Evolutionary conservation across 2,113 vertebrate species (phyloP).

Genomic region (Chroicocephalus ridibundus): DNA sequence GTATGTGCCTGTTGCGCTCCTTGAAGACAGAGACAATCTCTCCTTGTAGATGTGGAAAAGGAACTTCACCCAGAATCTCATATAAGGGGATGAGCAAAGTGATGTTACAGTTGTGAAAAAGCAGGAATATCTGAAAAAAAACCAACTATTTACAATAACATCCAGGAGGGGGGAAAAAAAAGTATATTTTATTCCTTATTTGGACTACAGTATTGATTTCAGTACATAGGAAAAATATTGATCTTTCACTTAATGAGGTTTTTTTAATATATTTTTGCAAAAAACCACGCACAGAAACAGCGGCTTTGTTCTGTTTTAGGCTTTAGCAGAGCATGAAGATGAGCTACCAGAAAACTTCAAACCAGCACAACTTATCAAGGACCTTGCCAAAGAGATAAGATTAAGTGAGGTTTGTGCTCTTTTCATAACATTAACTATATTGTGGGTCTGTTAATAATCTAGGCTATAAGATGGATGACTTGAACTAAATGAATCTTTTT

Average conservation of each 20-base stretch:
- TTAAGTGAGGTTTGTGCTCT: conserved; percentile 87
- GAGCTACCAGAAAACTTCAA: conserved; percentile 98
- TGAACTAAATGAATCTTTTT: neutral
- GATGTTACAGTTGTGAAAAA: neutral
- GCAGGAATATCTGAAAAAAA: neutral
- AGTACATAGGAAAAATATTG: neutral
- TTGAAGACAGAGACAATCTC: neutral
- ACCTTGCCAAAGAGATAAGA: conserved; percentile 98
- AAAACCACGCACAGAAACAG: neutral
- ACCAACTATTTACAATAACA: neutral
- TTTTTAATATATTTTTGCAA: neutral
- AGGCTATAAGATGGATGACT: neutral
- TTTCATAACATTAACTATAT: neutral
- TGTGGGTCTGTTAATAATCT: neutral
- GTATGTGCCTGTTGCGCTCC: neutral
- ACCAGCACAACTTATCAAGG: conserved; percentile 97
- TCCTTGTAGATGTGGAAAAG: neutral
- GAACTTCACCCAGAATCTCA: neutral
- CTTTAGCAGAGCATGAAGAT: conserved; percentile 94
- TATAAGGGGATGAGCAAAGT: neutral
- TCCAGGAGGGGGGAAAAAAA: neutral
- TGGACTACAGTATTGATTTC: neutral
- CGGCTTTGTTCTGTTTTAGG: conserved; percentile 74
- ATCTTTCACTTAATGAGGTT: neutral
- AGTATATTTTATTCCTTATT: neutral